These are phyloP conservation scores for Arrhamphus sclerolepis DNA, from an alignment of 2,797 vertebrate genomes.

Conservation along the genomic window DNA sequence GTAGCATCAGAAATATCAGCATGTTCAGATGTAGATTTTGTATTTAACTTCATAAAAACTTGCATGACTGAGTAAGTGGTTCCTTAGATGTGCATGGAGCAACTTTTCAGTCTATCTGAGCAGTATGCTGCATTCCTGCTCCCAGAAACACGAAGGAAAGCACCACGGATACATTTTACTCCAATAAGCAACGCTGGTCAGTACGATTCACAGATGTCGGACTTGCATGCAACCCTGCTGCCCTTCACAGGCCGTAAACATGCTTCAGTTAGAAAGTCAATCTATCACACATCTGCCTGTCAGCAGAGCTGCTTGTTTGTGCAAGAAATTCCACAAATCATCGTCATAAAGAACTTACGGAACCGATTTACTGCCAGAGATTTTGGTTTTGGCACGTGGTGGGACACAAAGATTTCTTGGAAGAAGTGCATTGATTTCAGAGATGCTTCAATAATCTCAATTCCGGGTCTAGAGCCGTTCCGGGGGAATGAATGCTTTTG, in stretches of 20 bases:
- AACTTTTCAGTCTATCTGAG: too few relatives aligned
- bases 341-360: constrained; percentile 18
- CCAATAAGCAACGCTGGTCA: not conserved
- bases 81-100: too few relatives aligned
- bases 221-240: constrained; percentile 11
- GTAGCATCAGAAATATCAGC: too few relatives aligned
- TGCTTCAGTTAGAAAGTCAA: constrained; percentile 50
- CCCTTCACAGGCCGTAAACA: constrained; percentile 44
- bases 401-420: too few relatives aligned
- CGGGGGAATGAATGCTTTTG: not conserved
- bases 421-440: too few relatives aligned
- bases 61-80: too few relatives aligned
- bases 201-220: constrained; percentile 9
- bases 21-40: too few relatives aligned
- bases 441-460: too few relatives aligned
- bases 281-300: constrained; percentile 25
- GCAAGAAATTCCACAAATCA: constrained; percentile 20
- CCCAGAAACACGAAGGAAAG: not conserved
- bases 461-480: too few relatives aligned
- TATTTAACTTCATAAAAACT: too few relatives aligned
- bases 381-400: too few relatives aligned
- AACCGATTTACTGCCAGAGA: not conserved
- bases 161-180: not conserved
- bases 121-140: too few relatives aligned
- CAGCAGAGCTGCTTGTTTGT: constrained; percentile 61